Base-by-base conservation (phyloP, 2,113 vertebrate genomes). In the Oncorhynchus kisutch region DNA sequence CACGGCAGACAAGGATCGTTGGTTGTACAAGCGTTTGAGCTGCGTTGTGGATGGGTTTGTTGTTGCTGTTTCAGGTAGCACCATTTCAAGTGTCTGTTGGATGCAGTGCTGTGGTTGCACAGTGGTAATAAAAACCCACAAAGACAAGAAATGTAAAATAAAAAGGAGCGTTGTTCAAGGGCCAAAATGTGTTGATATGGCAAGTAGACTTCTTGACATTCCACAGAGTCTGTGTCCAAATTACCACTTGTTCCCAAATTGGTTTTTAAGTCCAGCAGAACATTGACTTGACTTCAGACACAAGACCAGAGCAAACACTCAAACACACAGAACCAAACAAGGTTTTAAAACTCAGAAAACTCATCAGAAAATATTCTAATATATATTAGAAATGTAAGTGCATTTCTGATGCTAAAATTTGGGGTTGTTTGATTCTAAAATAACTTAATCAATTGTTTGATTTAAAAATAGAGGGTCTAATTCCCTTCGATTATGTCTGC, bases 21-120 rank as follows among this genome's bases (percentile, higher is more conserved):
- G 83, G 14, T 16, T 18, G 62, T 65, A 12, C 2, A 29, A 27
- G 65, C 64, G 25, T 67, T 67, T 71, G 70, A 85, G 86, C 86
- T 54, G 79, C 77, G 75, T 75, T 74, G 68, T 18, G 16, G 12
- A 54, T 18, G 14, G 14, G 14, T 18, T 54, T 18, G 13, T 71
- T 24, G 72, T 78, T 75, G 87, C 77, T 75, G 71, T 87, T 83
- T 88, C 83, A 86, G 77, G 71, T 94, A 94, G 93, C 93, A 93
- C 92, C 93, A 83, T 78, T 88, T 85, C 67, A 67, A 87, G 85
- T 78, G 81, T 91, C 84, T 22, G 77, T 79, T 80, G 66, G 18
- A 14, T 81, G 81, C 81, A 71, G 77, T 83, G 78, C 74, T 57
- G 57, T 22, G 65, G 80, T 67, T n/a, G 16, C 81, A 79, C 83